phyloP scores from a whole-genome alignment of 2,888 invertebrate species.

The Adineta ricciae region DNA sequence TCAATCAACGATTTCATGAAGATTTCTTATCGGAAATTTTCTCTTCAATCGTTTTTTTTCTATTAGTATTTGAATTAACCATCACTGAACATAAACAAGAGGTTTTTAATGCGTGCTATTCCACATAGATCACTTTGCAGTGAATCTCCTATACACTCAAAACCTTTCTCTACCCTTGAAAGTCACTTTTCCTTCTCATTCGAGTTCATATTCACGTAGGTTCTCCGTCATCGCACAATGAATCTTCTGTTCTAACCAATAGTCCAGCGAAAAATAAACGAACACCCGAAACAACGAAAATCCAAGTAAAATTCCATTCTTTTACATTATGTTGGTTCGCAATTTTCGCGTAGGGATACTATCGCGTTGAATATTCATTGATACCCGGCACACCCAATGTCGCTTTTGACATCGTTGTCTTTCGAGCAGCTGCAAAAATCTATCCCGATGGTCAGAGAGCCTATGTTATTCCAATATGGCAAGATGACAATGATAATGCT shows the following conservation, averaged over 20 bases:
- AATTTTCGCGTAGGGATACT: constrained; percentile 40
- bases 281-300: not conserved
- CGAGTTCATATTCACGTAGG: not conserved
- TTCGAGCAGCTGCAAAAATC: constrained; percentile 46
- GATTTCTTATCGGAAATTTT: too few species aligned
- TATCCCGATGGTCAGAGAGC: constrained; percentile 46
- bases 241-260: not conserved
- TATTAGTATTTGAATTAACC: not conserved
- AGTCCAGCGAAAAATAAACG: not conserved
- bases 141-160: not conserved
- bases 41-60: not conserved
- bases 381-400: constrained; percentile 42
- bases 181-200: not conserved
- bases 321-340: too few species aligned
- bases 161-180: not conserved
- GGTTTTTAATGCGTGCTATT: not conserved
- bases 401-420: constrained; percentile 46
- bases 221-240: not conserved
- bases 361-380: constrained; percentile 46
- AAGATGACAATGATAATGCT: constrained; percentile 43
- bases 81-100: not conserved
- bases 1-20: too few species aligned
- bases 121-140: not conserved
- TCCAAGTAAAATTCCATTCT: not conserved
- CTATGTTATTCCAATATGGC: constrained; percentile 46